phyloP scores from a whole-genome alignment of 1,140 invertebrate species.

The Caenorhabditis tropicalis region DNA sequence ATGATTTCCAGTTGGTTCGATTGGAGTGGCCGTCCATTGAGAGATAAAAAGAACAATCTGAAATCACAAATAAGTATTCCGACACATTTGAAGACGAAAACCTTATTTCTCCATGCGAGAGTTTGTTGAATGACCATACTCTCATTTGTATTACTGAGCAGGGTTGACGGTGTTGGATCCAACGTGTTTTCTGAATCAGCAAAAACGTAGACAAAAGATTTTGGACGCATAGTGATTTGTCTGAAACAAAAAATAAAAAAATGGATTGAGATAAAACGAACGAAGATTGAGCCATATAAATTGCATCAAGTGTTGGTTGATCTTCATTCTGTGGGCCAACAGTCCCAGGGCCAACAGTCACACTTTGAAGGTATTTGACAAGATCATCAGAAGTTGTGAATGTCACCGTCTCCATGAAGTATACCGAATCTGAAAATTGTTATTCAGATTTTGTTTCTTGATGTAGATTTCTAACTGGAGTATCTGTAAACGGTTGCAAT shows the following conservation, averaged over 20 bases:
- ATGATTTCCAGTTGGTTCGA: neutral
- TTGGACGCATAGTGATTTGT: neutral
- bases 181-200: neutral
- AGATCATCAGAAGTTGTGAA: neutral
- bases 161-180: neutral
- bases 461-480: neutral
- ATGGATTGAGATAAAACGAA: neutral
- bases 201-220: constrained; percentile 2
- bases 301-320: constrained; percentile 4
- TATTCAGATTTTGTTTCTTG: too few species aligned
- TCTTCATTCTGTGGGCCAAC: neutral
- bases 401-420: neutral
- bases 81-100: neutral
- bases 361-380: neutral
- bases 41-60: constrained; percentile 12
- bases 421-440: neutral
- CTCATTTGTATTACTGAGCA: neutral
- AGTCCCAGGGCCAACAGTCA: neutral
- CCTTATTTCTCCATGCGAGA: neutral
- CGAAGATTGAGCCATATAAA: neutral
- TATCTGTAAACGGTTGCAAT: constrained; percentile 19
- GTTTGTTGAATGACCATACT: constrained; percentile 11
- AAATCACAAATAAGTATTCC: neutral
- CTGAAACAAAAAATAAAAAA: neutral
- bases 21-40: neutral